These are phyloP conservation scores for Rhinolophus ferrumequinum DNA, from an alignment of 2,113 vertebrate genomes.

Conservation along the genomic window DNA sequence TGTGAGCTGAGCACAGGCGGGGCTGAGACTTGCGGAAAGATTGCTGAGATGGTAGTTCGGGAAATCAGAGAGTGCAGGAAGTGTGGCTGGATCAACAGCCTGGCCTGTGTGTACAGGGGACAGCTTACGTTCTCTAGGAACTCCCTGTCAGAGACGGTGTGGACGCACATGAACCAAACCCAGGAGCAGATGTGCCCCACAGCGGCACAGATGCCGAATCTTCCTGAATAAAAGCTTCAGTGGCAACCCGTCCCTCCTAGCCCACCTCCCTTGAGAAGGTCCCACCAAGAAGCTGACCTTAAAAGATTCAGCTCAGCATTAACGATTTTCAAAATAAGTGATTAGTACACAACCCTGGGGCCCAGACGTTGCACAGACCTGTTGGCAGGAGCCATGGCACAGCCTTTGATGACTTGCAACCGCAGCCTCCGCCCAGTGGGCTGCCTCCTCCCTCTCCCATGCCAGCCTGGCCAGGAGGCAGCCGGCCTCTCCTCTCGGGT, in stretches of 20 bases:
- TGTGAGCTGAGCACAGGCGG: not conserved
- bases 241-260: not conserved
- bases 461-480: not conserved
- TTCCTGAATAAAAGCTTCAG: not conserved
- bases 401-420: too few relatives aligned
- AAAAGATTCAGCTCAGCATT: not conserved
- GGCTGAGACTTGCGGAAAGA: not conserved
- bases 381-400: rapidly evolving
- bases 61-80: not conserved
- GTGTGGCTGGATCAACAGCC: not conserved
- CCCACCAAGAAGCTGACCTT: not conserved
- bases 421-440: rapidly evolving
- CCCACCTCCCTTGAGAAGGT: too few relatives aligned
- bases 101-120: not conserved
- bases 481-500: not conserved
- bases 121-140: not conserved
- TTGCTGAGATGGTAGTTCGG: not conserved
- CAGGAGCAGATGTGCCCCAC: not conserved
- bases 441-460: rapidly evolving
- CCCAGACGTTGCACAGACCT: rapidly evolving
- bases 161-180: not conserved
- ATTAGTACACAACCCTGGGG: not conserved
- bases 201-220: not conserved
- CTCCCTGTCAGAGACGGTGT: not conserved
- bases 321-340: not conserved